Evolutionary conservation across 2,797 vertebrate genomes (phyloP), one percentile per base, ranked within the genome.

Genomic region (Xerus rutilus): DNA sequence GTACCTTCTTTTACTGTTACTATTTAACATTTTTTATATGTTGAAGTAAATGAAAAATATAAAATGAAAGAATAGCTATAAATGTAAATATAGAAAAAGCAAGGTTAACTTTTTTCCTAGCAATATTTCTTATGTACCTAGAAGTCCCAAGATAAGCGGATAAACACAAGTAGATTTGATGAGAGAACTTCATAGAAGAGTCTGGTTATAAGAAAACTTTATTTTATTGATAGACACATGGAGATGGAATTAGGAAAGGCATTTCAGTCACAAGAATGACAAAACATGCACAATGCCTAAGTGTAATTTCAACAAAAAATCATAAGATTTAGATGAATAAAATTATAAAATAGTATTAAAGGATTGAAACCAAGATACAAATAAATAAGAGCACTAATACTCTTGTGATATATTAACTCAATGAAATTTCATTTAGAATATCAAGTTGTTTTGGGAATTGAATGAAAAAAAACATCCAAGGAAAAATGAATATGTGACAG

Each of bases 371-470:
- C 0, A 79, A 86, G 13, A 64, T 3, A 62, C 65, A 89, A 78
- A 15, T 78, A 67, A 89, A 82, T 32, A 85, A 74, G 73, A 84
- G 21, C 15, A 65, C 49, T 76, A 35, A 74, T 78, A 57, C 30
- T 25, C 18, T 74, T 35, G n/a, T 86, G 67, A 78, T 78, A 69
- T 77, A 43, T 74, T 77, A 73, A 78, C 5, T 76, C 5, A 30
- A 6, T 82, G 20, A 1, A 87, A 23, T 72, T 96, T 93, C 28
- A 79, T 72, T 89, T 83, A 78, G 57, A 86, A 84, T 83, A 52
- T 79, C 49, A 69, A 86, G 10, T 65, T 86, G 39, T 65, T 82
- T 89, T 93, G 45, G 20, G n/a, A 89, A 73, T 89, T 95, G 47
- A 86, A 57, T 91, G 49, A 52, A 52, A 52, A 77, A 82, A 69